phyloP scores from a whole-genome alignment of 1,140 invertebrate genomes.

The Cotesia chilonis region DNA sequence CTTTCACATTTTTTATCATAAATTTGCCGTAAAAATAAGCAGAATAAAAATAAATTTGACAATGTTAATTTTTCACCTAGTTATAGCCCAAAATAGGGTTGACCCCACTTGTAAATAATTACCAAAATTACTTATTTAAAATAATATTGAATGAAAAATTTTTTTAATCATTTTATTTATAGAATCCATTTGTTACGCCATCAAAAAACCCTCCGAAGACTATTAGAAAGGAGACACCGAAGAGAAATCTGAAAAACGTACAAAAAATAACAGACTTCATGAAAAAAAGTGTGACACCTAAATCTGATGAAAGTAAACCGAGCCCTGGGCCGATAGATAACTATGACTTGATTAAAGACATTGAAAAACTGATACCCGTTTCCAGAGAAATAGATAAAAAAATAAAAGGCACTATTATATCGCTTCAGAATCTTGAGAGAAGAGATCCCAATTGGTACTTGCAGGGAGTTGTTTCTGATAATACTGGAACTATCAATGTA shows the following conservation, averaged over 20 bases:
- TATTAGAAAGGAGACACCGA: neutral
- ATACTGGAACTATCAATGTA: slow-evolving; percentile 50
- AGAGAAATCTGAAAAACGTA: neutral
- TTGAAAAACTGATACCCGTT: slow-evolving; percentile 40
- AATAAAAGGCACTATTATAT: slow-evolving; percentile 46
- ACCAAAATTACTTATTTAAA: too few relatives aligned
- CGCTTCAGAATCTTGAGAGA: slow-evolving; percentile 47
- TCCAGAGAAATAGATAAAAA: slow-evolving; percentile 37
- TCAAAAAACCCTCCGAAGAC: neutral
- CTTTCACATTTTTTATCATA: too few relatives aligned
- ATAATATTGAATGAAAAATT: too few relatives aligned
- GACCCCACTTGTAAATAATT: too few relatives aligned
- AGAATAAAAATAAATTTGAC: too few relatives aligned
- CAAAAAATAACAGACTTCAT: slow-evolving; percentile 28
- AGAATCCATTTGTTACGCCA: neutral
- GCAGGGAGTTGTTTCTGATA: slow-evolving; percentile 51
- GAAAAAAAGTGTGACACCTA: slow-evolving; percentile 13
- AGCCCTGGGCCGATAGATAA: slow-evolving; percentile 33
- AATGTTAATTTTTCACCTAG: too few relatives aligned
- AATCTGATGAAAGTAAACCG: neutral
- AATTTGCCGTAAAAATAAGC: too few relatives aligned
- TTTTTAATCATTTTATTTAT: too few relatives aligned
- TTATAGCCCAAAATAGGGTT: too few relatives aligned
- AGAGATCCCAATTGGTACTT: slow-evolving; percentile 48
- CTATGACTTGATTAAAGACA: slow-evolving; percentile 47